Base-by-base conservation (phyloP, 1,140 invertebrate genomes). In the Nasonia vitripennis region DNA sequence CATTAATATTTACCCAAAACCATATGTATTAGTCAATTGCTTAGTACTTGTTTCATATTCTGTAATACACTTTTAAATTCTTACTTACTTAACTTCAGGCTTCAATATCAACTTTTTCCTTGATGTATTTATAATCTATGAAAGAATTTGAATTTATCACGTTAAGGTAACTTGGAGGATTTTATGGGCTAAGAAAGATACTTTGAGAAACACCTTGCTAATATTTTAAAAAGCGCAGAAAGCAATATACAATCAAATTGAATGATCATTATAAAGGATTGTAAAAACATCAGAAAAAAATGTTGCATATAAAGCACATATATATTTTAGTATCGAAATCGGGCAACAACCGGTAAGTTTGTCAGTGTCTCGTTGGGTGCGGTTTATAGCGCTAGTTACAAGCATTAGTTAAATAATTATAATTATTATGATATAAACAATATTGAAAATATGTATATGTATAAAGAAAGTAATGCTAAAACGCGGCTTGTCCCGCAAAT, bases 331-430 rank as follows among this genome's bases (percentile, higher is more conserved):
- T 80, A 87, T 70, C 88, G 48, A 88, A 86, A 86, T 80, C 45
- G 37, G 68, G 20, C 55, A 88, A 68, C 68, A 80, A 31, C 80
- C 34, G 70, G 74, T 87, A 82, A 87, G 83, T 87, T 87, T 81
- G n/a, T 73, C 71, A 85, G 87, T 89, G 88, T 90, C 89, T 89
- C 88, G 87, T 89, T 89, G 80, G 78, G 89, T 89, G 88, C 82
- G 88, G 87, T 87, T 88, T 83, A 73, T 88, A 89, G 88, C 68
- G 84, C 68, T 89, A 89, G 82, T 89, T 88, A 89, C 34, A 84
- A 79, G 86, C 73, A 86, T 87, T 89, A 89, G 87, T 86, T 89
- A 87, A 89, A 87, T 87, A 87, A 88, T 87, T 20, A 45, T 45
- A 45, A 45, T 45, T 86, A 87, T 88, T 70, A 74, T 84, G 78